A percentile compares a stretch with the other conserved stretches of the same genome.
phyloP scores from a whole-genome alignment of 2,113 vertebrate species.

The Pomatorhinus ruficollis region DNA sequence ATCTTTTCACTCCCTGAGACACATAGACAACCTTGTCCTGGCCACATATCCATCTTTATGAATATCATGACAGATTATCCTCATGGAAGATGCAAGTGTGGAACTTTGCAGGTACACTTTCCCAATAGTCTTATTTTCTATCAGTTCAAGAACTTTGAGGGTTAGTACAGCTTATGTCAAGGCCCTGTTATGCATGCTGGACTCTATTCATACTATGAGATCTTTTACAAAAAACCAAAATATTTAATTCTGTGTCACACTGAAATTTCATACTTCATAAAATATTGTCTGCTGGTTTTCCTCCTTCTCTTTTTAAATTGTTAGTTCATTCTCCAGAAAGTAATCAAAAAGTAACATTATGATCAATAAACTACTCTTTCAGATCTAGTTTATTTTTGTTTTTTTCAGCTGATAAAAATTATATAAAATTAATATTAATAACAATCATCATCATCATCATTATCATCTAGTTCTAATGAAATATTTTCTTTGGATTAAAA shows the following conservation, averaged over 20 bases:
- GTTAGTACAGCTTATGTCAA: neutral
- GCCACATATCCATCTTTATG: neutral
- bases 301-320: neutral
- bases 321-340: neutral
- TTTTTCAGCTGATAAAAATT: neutral
- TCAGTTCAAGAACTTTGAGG: neutral
- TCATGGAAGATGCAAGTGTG: neutral
- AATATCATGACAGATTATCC: too few species aligned
- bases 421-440: neutral
- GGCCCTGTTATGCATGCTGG: neutral
- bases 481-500: neutral
- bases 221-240: neutral
- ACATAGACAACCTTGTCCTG: neutral
- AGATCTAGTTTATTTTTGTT: neutral
- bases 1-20: neutral
- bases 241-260: neutral
- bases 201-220: neutral
- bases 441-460: too few species aligned
- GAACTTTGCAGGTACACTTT: accelerated
- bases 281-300: neutral
- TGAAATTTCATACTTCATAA: neutral
- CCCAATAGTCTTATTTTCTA: neutral
- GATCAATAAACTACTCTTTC: neutral
- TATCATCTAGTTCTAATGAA: neutral
- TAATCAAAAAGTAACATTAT: neutral